These are phyloP conservation scores for Eutrigla gurnardus DNA, from an alignment of 2,797 vertebrate genomes.

Conservation along the genomic window DNA sequence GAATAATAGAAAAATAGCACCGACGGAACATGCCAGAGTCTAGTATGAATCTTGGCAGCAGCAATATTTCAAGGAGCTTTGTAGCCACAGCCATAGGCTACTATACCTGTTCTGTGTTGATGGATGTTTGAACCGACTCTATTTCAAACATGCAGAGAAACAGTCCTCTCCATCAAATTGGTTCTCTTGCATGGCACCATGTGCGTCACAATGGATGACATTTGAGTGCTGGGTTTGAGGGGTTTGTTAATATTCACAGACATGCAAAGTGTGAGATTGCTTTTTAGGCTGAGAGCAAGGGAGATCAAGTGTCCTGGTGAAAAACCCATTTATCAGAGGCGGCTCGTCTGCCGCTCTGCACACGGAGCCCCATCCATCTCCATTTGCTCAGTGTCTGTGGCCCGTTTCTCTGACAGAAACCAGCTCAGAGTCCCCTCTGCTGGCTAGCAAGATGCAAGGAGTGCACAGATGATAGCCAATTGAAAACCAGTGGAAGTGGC, in stretches of 20 bases:
- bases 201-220: constrained; percentile 77
- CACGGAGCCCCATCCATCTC: constrained; percentile 80
- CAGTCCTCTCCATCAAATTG: constrained; percentile 74
- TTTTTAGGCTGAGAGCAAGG: constrained; percentile 78
- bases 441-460: constrained; percentile 8
- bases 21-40: constrained; percentile 37
- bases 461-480: constrained; percentile 20
- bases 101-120: constrained; percentile 67
- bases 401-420: constrained; percentile 73
- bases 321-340: constrained; percentile 81
- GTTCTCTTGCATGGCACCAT: constrained; percentile 68
- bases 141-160: constrained; percentile 70
- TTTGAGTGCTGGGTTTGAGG: constrained; percentile 77
- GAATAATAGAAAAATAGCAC: constrained; percentile 41
- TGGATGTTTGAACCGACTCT: constrained; percentile 65
- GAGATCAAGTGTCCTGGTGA: constrained; percentile 79
- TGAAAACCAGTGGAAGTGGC: constrained; percentile 11
- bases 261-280: constrained; percentile 84
- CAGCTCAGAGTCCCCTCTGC: constrained; percentile 50
- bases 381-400: constrained; percentile 78
- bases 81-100: constrained; percentile 42
- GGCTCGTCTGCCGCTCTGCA: constrained; percentile 77
- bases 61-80: constrained; percentile 60
- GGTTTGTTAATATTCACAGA: constrained; percentile 85
- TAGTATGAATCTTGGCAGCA: constrained; percentile 52